Base-by-base conservation (phyloP, 2,888 invertebrate species). In the Miltochrista miniata region DNA sequence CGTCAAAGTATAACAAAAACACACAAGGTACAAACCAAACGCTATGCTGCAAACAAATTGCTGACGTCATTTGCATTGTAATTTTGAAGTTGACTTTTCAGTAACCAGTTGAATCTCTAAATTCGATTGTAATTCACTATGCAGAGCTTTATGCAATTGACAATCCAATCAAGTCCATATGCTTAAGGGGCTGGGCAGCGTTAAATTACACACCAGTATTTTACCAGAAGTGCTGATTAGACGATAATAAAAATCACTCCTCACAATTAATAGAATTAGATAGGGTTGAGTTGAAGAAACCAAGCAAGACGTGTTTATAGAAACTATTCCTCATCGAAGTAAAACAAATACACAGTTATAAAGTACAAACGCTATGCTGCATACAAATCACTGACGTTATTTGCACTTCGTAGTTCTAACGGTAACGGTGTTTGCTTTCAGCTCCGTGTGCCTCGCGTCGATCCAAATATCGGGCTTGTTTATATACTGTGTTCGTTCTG, bases 401-500 rank as follows among this genome's bases (percentile, higher is more conserved):
- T 52, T 52, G 46, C 45, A 47, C 37, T 31, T 13, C 24, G 35
- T 46, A 42, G 37, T 40, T 55, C 45, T 44, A 40, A 38, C 50
- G 42, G 45, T 31, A 47, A 31, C 12, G 24, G 14, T 57, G 41
- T 57, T 57, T 48, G 48, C 37, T 24, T 31, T 18, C n/a, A 36
- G 40, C 35, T 30, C 30, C 40, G 24, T 11, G 37, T 45, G 33
- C 37, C 18, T 48, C 50, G 36, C 15, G 38, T 30, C 45, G 42
- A 45, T 56, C 33, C 54, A 50, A 56, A 56, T 50, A 46, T 45
- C 11, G 2, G 15, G 31, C 36, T 42, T 30, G 36, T 45, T 41
- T 47, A 29, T n/a, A 33, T 9, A 40, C 13, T n/a, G n/a, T n/a
- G 24, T 40, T 24, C 24, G 14, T 47, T 45, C 39, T 10, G 30